A percentile compares a stretch with the other conserved stretches of the same genome.
These are phyloP conservation scores for Leptosomus discolor DNA, from an alignment of 2,113 vertebrate species.

Conservation along the genomic window DNA sequence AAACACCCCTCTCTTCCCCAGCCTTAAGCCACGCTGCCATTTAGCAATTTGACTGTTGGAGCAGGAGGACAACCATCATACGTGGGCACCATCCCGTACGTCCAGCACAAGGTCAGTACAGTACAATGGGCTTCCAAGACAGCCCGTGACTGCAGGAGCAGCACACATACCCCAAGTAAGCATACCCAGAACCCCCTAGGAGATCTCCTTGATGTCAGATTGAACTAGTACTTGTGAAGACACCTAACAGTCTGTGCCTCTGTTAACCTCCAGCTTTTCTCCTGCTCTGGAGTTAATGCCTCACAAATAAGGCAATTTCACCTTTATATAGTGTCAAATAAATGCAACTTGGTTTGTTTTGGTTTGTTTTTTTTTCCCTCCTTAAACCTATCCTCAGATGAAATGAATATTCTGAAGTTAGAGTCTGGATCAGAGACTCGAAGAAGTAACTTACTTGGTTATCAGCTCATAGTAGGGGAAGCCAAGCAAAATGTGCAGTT, in stretches of 20 bases:
- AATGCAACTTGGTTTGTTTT: neutral
- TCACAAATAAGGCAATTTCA: neutral
- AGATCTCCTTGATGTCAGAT: neutral
- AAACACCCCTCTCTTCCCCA: neutral
- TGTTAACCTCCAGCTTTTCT: neutral
- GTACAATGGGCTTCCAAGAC: neutral
- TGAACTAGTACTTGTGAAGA: neutral
- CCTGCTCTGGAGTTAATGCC: neutral
- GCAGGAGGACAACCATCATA: neutral
- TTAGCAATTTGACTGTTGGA: neutral
- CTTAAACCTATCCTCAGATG: neutral
- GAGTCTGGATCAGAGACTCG: neutral
- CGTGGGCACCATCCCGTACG: rapidly evolving
- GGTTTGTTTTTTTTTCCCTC: neutral
- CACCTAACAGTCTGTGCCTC: neutral
- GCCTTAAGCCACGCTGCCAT: neutral
- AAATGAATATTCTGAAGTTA: neutral
- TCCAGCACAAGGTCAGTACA: neutral
- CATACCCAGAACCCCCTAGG: neutral
- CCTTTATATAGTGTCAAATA: neutral
- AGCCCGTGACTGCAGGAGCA: rapidly evolving
- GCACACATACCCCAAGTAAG: neutral
- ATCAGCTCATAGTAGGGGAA: neutral
- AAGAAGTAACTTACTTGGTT: neutral
- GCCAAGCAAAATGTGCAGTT: neutral